Evolutionary conservation across 2,888 invertebrate species (phyloP), one percentile per base, ranked within the genome.

Genomic region (Hydroisotoma schaefferi): DNA sequence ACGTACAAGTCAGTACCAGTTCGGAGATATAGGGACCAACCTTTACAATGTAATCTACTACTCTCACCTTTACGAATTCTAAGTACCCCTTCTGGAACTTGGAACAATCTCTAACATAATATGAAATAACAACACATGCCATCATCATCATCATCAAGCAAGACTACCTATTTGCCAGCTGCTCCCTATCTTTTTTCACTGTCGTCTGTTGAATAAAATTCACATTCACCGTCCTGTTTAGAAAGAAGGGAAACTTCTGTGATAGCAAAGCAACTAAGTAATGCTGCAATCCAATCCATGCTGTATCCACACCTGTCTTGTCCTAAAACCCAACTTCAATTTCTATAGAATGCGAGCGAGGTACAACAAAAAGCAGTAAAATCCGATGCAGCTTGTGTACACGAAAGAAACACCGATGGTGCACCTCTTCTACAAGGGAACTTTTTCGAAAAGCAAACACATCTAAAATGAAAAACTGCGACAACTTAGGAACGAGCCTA

Each of bases 121-220:
- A 15, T 8, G 15, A 33, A 33, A 33, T 33, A 40, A 15, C 26
- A 49, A 49, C 49, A 49, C 49, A 49, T 49, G 49, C 49, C 49
- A 49, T 25, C n/a, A 49, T 20, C 20, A 40, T 4, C 20, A 5
- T 20, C 33, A 33, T 6, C 5, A 25, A 47, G 4, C 4, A 47
- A 6, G 47, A 12, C 6, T n/a, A 27, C 49, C 49, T 49, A 49
- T 27, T 12, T 20, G 49, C 49, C 49, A 49, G 49, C 49, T 49
- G 49, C 49, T 46, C 46, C 26, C 46, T 27, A 49, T 49, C 49
- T 49, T 49, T 49, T 49, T 49, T 5, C 10, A 10, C n/a, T 43
- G 6, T 15, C 6, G 27, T 49, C n/a, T 27, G 27, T 49, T 26
- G 40, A 40, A 40, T 40, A 8, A 49, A 49, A 49, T 49, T 49